These are phyloP conservation scores for Sorex araneus DNA, from an alignment of 2,113 vertebrate genomes.

Conservation along the genomic window DNA sequence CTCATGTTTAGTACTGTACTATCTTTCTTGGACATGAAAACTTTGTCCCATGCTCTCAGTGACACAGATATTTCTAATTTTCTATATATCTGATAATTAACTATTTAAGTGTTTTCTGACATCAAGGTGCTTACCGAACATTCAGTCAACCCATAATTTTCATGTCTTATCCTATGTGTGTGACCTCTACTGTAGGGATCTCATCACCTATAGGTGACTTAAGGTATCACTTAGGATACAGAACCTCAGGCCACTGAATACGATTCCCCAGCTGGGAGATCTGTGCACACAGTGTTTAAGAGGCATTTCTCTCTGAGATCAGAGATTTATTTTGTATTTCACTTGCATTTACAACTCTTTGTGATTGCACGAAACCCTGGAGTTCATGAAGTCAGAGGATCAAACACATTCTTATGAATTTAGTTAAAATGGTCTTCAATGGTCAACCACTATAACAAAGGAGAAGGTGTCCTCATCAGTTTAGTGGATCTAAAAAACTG, in stretches of 20 bases:
- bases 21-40: neutral
- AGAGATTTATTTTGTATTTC: constrained; percentile 26
- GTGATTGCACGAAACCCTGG: constrained; percentile 4
- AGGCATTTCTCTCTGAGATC: neutral
- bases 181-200: neutral
- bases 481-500: constrained; percentile 7
- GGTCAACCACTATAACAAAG: neutral
- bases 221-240: neutral
- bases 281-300: neutral
- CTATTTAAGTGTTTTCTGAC: neutral
- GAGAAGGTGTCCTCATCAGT: neutral
- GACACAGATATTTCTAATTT: neutral
- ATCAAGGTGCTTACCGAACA: neutral
- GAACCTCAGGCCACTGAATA: neutral
- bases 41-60: neutral
- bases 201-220: neutral
- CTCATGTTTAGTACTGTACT: neutral
- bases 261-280: neutral
- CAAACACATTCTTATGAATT: neutral
- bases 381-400: neutral
- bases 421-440: neutral
- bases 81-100: neutral
- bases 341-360: neutral
- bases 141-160: neutral
- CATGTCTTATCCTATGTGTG: neutral